Percentiles rank a stretch among this genome's conserved stretches.
phyloP scores from a whole-genome alignment of 2,113 vertebrate species.

The Anas platyrhynchos region DNA sequence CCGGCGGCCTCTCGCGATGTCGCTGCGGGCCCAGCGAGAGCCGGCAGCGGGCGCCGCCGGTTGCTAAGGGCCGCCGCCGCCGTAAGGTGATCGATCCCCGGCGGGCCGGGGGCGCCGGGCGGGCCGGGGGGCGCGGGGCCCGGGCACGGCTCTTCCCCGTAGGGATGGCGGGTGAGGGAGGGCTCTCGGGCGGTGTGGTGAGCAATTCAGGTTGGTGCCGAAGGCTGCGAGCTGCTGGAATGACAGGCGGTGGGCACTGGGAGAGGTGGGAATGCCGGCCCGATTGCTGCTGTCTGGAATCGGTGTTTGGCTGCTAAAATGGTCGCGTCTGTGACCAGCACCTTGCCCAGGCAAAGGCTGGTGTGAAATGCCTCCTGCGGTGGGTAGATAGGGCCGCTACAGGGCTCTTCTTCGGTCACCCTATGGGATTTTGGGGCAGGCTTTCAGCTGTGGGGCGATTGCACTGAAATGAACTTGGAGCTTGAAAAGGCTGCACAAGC shows the following conservation, averaged over 20 bases:
- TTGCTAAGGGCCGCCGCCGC: not conserved
- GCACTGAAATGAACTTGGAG: accelerated
- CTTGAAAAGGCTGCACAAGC: too few relatives aligned
- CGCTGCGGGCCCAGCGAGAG: not conserved
- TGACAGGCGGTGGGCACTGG: not conserved
- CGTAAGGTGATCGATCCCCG: not conserved
- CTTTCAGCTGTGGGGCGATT: not conserved
- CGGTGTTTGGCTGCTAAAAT: not conserved
- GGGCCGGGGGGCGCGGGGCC: accelerated
- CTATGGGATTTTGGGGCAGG: accelerated
- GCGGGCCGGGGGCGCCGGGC: not conserved
- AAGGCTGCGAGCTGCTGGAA: not conserved
- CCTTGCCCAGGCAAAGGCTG: not conserved
- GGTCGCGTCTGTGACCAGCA: not conserved
- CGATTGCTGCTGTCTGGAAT: accelerated
- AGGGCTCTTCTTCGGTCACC: accelerated
- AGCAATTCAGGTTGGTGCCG: not conserved
- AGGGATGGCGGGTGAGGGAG: accelerated
- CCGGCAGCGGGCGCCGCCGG: not conserved
- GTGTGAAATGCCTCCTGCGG: not conserved
- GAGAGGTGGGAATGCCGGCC: accelerated
- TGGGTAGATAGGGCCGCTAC: accelerated
- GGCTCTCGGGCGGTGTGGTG: too few relatives aligned
- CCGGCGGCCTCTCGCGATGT: constrained; percentile 29
- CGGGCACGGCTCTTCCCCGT: accelerated